Percentiles rank a stretch among this genome's conserved stretches.
These are phyloP conservation scores for Pandemis corylana DNA, from an alignment of 2,888 invertebrate species.

Conservation along the genomic window DNA sequence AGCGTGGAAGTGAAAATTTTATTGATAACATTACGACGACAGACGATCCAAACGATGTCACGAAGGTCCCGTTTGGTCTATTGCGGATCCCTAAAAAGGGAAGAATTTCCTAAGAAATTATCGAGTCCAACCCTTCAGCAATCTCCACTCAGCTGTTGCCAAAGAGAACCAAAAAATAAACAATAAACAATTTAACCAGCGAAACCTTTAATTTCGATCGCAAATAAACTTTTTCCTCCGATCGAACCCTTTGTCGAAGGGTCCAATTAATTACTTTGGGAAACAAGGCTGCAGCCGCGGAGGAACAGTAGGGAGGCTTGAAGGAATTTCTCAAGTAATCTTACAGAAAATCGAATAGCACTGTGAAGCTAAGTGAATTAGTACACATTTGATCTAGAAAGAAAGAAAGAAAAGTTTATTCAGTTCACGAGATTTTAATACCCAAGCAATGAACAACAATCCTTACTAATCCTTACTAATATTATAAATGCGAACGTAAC, in stretches of 20 bases:
- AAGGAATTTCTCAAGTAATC: neutral
- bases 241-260: slow-evolving; percentile 41
- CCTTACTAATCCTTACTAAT: too few species aligned
- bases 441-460: too few species aligned
- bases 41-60: too few species aligned
- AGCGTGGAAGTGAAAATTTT: too few species aligned
- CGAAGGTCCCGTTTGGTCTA: too few species aligned
- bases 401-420: too few species aligned
- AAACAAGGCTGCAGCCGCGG: slow-evolving; percentile 13
- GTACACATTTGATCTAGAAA: too few species aligned
- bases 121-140: neutral
- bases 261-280: slow-evolving; percentile 35
- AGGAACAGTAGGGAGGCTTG: slow-evolving; percentile 17
- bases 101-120: neutral
- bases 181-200: slow-evolving; percentile 33
- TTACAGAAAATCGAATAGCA: too few species aligned
- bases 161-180: slow-evolving; percentile 14
- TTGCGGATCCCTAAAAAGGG: neutral
- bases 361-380: too few species aligned
- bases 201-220: slow-evolving; percentile 33
- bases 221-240: slow-evolving; percentile 36
- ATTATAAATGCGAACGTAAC: too few species aligned
- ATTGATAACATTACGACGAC: too few species aligned
- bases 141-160: slow-evolving; percentile 10
- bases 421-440: too few species aligned